Evolutionary conservation across 2,113 vertebrate genomes (phyloP).

Genomic region (Pygoscelis adeliae): DNA sequence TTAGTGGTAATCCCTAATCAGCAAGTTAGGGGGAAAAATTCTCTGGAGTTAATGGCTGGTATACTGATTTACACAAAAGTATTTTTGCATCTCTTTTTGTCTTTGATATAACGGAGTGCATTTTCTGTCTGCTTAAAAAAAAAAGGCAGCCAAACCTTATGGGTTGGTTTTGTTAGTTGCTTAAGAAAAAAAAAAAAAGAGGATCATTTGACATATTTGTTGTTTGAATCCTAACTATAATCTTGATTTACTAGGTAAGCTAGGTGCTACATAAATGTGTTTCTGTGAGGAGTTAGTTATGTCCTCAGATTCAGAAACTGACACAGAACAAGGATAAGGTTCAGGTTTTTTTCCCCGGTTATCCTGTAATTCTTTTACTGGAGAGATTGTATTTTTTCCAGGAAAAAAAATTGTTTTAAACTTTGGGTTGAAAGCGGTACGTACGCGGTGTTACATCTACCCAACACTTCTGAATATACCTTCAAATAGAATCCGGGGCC

Average conservation of each 20-base stretch:
- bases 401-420: neutral
- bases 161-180: neutral
- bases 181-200: neutral
- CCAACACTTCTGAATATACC: neutral
- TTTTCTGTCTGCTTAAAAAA: neutral
- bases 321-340: neutral
- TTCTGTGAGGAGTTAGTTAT: neutral
- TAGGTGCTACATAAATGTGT: neutral
- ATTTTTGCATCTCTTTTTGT: neutral
- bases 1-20: neutral
- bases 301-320: neutral
- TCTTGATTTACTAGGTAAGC: neutral
- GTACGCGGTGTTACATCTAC: fast-evolving
- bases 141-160: neutral
- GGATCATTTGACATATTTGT: fast-evolving
- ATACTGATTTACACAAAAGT: neutral
- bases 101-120: neutral
- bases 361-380: neutral
- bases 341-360: neutral
- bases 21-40: neutral
- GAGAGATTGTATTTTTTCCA: neutral
- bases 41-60: neutral
- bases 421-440: neutral
- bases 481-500: neutral
- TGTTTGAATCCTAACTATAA: neutral